These are phyloP conservation scores for Chesias legatella DNA, from an alignment of 2,888 invertebrate genomes.

Conservation along the genomic window DNA sequence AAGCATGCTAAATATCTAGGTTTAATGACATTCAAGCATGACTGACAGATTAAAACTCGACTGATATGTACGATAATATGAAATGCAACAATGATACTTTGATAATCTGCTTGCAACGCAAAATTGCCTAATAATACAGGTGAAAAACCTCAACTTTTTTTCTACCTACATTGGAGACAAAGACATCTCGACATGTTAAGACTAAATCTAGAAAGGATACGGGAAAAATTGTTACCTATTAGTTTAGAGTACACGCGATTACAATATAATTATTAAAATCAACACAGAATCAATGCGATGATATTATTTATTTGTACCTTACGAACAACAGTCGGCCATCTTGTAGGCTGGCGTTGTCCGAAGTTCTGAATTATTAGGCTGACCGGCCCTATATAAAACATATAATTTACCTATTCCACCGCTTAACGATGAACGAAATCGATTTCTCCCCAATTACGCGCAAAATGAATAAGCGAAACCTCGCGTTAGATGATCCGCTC, in stretches of 20 bases:
- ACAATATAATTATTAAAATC: constrained; percentile 31
- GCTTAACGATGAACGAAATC: constrained; percentile 39
- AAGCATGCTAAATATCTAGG: no score
- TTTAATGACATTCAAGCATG: constrained; percentile 6
- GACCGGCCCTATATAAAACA: constrained; percentile 49
- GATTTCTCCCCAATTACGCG: constrained; percentile 43
- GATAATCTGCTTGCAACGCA: constrained; percentile 27
- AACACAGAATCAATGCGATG: constrained; percentile 37
- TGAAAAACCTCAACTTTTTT: constrained; percentile 40
- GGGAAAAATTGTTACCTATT: constrained; percentile 31
- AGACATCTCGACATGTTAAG: constrained; percentile 41
- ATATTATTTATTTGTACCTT: constrained; percentile 69
- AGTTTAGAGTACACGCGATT: constrained; percentile 26
- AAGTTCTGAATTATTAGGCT: constrained; percentile 58
- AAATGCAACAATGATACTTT: constrained; percentile 11
- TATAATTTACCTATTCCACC: constrained; percentile 41
- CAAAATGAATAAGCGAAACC: constrained; percentile 42
- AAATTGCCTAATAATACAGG: constrained; percentile 14
- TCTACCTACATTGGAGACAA: constrained; percentile 54
- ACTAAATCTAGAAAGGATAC: constrained; percentile 23
- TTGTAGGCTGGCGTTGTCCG: constrained; percentile 79
- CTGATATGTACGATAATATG: constrained; percentile 4
- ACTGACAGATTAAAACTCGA: constrained; percentile 3
- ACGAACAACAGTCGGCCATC: constrained; percentile 80
- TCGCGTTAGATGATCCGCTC: constrained; percentile 53